Conservation (phyloP, 2,888 invertebrate genomes). For the Ethmia dodecea region DNA sequence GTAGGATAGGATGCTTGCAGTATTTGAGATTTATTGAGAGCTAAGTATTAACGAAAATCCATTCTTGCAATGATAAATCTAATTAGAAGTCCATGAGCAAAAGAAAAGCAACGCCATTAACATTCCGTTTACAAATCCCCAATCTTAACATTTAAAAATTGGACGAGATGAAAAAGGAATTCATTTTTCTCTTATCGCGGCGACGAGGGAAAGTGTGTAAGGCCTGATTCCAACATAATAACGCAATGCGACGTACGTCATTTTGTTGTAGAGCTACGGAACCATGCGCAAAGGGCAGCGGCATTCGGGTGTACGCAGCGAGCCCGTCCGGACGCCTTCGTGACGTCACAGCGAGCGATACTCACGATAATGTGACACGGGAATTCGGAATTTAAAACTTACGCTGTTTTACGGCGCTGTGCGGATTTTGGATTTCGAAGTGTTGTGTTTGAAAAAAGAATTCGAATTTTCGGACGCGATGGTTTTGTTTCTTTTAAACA, state of each 20-base stretch:
- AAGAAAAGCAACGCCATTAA: no score
- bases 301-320: conserved; percentile 44
- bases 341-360: conserved; percentile 10
- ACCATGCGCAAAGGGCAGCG: conserved; percentile 73
- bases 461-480: no score
- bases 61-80: no score
- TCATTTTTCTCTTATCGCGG: conserved; percentile 1
- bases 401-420: background rate
- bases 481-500: no score
- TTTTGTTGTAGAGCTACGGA: conserved; percentile 40
- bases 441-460: background rate
- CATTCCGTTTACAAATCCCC: no score
- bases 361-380: conserved; percentile 2
- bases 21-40: no score
- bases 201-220: conserved; percentile 24
- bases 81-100: no score
- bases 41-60: no score
- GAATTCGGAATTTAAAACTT: conserved; percentile 1
- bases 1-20: no score
- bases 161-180: background rate
- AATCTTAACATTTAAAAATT: no score
- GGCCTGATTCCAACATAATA: conserved; percentile 46
- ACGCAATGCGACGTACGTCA: conserved; percentile 73
- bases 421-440: background rate
- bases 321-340: conserved; percentile 20